Percentiles rank a stretch among this genome's conserved stretches.
Conservation (phyloP, 2,888 invertebrate genomes). For the Drosophila borborema region DNA sequence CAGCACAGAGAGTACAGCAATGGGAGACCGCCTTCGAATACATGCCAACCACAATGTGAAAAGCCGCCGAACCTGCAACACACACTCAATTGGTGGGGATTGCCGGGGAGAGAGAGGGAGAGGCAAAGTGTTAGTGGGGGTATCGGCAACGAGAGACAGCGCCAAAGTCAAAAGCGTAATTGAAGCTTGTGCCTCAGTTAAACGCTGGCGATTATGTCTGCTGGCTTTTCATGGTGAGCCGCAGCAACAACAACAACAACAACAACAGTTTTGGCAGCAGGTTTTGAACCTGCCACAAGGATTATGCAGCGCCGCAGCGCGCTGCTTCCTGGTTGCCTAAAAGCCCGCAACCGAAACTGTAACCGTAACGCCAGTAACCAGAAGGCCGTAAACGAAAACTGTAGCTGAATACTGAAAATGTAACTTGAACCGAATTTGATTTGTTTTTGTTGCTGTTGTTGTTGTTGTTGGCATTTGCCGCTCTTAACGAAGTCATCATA, state of each 20-base stretch:
- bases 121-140: neutral
- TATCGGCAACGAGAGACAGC: constrained; percentile 19
- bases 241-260: constrained; percentile 10
- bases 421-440: constrained; percentile 29
- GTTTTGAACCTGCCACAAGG: constrained; percentile 67
- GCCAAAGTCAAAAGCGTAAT: constrained; percentile 72
- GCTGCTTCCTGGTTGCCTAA: constrained; percentile 71
- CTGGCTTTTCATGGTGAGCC: constrained; percentile 61
- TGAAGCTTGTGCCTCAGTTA: constrained; percentile 73
- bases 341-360: constrained; percentile 35
- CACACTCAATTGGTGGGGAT: neutral
- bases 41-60: constrained; percentile 46
- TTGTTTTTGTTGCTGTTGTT: constrained; percentile 12
- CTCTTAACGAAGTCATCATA: constrained; percentile 53
- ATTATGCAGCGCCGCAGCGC: constrained; percentile 46
- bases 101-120: no score
- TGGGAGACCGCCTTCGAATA: constrained; percentile 44
- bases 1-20: constrained; percentile 29
- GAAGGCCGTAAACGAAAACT: constrained; percentile 17
- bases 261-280: constrained; percentile 21
- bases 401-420: constrained; percentile 7
- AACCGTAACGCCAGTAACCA: constrained; percentile 44
- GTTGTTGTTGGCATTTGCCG: constrained; percentile 9
- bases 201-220: constrained; percentile 73
- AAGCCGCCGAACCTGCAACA: constrained; percentile 56